Evolutionary conservation across 2,888 invertebrate genomes (phyloP).

Genomic region (Siphlonurus alternatus): DNA sequence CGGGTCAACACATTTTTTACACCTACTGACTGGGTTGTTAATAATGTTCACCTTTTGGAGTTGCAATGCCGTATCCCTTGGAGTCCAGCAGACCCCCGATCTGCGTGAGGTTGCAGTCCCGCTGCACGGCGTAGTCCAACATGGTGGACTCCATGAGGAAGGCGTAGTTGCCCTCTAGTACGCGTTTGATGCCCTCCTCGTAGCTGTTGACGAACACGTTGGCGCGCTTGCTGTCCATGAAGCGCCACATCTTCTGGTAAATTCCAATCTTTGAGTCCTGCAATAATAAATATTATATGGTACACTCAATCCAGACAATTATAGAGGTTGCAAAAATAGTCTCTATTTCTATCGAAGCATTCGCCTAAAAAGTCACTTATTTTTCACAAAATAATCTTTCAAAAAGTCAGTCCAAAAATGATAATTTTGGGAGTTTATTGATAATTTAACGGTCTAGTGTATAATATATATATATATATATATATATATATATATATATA

Average conservation of each 20-base stretch:
- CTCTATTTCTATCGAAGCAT: too few relatives aligned
- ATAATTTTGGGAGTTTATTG: too few relatives aligned
- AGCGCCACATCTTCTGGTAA: conserved; percentile 90
- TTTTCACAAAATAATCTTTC: too few relatives aligned
- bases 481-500: too few relatives aligned
- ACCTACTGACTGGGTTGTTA: too few relatives aligned
- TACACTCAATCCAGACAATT: neutral
- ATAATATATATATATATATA: too few relatives aligned
- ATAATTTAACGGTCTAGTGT: too few relatives aligned
- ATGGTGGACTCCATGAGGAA: conserved; percentile 98
- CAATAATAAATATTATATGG: neutral
- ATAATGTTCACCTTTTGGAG: conserved; percentile 57
- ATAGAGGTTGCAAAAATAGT: neutral
- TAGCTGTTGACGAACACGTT: conserved; percentile 77
- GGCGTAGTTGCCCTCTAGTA: conserved; percentile 81
- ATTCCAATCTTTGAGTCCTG: conserved; percentile 80
- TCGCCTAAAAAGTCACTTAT: too few relatives aligned
- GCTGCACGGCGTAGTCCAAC: conserved; percentile 87
- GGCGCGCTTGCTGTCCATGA: conserved; percentile 68
- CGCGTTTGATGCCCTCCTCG: conserved; percentile 78
- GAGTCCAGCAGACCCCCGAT: conserved; percentile 75
- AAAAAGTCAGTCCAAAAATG: too few relatives aligned
- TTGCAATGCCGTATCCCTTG: conserved; percentile 91
- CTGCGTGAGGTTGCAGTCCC: conserved; percentile 94
- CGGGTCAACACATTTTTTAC: too few relatives aligned